These are phyloP conservation scores for Champsocephalus esox DNA, from an alignment of 2,797 vertebrate genomes.

Conservation along the genomic window DNA sequence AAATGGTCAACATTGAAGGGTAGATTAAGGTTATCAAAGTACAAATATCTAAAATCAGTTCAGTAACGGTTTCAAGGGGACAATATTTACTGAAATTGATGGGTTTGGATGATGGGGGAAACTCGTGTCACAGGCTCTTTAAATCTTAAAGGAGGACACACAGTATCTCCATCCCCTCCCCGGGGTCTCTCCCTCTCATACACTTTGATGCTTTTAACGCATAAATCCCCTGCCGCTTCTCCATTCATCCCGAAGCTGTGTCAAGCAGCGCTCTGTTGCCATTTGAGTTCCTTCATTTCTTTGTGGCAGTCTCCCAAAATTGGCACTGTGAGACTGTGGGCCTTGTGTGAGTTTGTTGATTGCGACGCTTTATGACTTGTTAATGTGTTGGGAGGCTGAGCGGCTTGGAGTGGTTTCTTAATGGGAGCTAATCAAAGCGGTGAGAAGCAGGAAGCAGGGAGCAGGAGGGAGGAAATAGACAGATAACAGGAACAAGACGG, in stretches of 20 bases:
- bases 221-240: conserved; percentile 47
- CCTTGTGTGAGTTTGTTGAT: conserved; percentile 60
- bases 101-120: too few species aligned
- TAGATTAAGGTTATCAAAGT: too few species aligned
- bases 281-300: conserved; percentile 55
- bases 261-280: conserved; percentile 60
- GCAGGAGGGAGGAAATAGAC: conserved; percentile 21
- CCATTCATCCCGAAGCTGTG: conserved; percentile 46
- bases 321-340: conserved; percentile 42
- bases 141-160: conserved; percentile 44
- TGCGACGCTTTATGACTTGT: conserved; percentile 66
- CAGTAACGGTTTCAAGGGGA: too few species aligned
- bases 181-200: conserved; percentile 18
- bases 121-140: too few species aligned
- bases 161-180: conserved; percentile 33
- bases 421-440: conserved; percentile 67
- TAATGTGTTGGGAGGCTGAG: conserved; percentile 57
- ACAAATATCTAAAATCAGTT: too few species aligned
- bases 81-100: too few species aligned
- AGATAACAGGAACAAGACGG: conserved; percentile 47
- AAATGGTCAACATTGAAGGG: too few species aligned
- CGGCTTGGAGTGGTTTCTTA: conserved; percentile 58
- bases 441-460: conserved; percentile 20
- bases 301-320: conserved; percentile 41
- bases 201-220: conserved; percentile 58